Percentiles rank a stretch among this genome's conserved stretches.
These are phyloP conservation scores for Branchipolynoe longqiensis DNA, from an alignment of 2,888 invertebrate genomes.

Conservation along the genomic window DNA sequence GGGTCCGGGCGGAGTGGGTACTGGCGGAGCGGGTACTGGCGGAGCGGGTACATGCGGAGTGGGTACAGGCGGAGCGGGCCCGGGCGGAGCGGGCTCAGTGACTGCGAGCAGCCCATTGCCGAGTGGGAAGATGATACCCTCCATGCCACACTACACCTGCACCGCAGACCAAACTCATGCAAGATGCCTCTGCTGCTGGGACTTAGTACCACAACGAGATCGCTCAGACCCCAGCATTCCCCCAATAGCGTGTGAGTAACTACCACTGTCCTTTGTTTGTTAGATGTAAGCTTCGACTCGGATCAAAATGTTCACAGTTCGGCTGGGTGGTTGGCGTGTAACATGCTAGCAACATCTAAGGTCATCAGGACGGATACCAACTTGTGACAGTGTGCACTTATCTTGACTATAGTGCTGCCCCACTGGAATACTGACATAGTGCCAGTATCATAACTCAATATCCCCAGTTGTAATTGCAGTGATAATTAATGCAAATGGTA, in stretches of 20 bases:
- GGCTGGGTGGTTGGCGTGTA: too few relatives aligned
- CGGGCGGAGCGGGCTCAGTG: not conserved
- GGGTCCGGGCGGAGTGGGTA: not conserved
- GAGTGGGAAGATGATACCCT: constrained; percentile 48
- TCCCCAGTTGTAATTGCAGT: too few relatives aligned
- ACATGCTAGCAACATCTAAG: too few relatives aligned
- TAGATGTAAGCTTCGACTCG: not conserved
- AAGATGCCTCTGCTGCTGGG: constrained; percentile 80
- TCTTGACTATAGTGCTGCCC: too few relatives aligned
- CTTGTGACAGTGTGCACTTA: too few relatives aligned
- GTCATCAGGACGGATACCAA: too few relatives aligned
- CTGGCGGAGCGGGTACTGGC: not conserved
- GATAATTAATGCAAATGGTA: too few relatives aligned
- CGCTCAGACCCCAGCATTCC: constrained; percentile 63
- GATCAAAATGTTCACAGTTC: too few relatives aligned
- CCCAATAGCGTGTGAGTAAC: constrained; percentile 74
- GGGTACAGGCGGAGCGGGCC: not conserved
- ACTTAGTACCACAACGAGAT: constrained; percentile 78
- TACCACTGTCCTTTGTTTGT: constrained; percentile 46
- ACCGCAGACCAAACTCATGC: constrained; percentile 75
- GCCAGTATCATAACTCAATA: too few relatives aligned
- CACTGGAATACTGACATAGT: too few relatives aligned
- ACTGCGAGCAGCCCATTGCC: not conserved
- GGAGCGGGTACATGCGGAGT: not conserved
- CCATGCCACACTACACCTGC: constrained; percentile 70